Conservation (phyloP, 2,888 invertebrate genomes). For the Siphlonurus alternatus region DNA sequence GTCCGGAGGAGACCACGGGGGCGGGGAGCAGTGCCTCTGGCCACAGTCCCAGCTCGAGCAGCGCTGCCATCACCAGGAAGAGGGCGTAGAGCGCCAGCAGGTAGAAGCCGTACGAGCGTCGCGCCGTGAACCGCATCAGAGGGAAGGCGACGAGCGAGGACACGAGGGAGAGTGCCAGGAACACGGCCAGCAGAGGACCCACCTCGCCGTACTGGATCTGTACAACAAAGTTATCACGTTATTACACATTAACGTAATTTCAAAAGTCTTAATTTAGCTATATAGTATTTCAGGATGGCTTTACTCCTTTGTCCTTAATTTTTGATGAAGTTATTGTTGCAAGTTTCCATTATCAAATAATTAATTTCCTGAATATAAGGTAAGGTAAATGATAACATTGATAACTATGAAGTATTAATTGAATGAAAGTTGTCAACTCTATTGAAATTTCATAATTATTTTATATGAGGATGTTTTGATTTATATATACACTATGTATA, state of each 20-base stretch:
- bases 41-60: conserved; percentile 30
- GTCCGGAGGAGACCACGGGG: not conserved
- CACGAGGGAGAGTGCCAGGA: conserved; percentile 28
- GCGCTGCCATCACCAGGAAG: conserved; percentile 31
- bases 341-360: too few species aligned
- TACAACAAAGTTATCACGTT: conserved; percentile 15
- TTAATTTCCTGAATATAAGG: too few species aligned
- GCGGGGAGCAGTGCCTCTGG: conserved; percentile 21
- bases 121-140: conserved; percentile 28
- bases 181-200: conserved; percentile 27
- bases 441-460: too few species aligned
- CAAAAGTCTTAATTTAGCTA: not conserved
- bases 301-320: too few species aligned
- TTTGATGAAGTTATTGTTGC: not conserved
- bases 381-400: too few species aligned
- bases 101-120: conserved; percentile 30
- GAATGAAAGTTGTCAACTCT: too few species aligned
- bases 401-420: too few species aligned
- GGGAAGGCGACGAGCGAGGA: conserved; percentile 28
- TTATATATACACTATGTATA: too few species aligned
- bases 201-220: conserved; percentile 26
- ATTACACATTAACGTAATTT: not conserved
- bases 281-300: not conserved
- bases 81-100: conserved; percentile 30
- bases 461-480: too few species aligned